phyloP scores from a whole-genome alignment of 2,113 vertebrate species.

The Notiomystis cincta region DNA sequence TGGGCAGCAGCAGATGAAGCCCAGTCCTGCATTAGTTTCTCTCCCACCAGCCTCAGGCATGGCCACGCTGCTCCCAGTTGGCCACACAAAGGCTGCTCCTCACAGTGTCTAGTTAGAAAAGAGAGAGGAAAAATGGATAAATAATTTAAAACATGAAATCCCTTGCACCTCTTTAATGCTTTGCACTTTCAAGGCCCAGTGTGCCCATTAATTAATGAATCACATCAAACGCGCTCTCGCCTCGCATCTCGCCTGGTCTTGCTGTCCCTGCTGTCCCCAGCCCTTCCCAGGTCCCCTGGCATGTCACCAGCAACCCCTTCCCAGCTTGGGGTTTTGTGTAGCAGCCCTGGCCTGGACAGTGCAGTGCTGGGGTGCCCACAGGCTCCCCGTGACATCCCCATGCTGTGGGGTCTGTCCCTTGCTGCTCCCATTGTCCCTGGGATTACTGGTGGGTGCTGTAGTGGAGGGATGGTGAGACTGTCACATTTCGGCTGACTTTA shows the following conservation, averaged over 20 bases:
- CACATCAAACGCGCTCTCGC: background rate
- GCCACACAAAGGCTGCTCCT: background rate
- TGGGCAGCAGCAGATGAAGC: background rate
- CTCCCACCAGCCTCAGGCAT: fast-evolving
- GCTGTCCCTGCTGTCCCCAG: background rate
- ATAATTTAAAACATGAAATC: constrained; percentile 34
- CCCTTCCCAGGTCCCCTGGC: background rate
- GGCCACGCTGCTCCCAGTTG: fast-evolving
- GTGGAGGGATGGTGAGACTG: background rate
- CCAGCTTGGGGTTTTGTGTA: background rate
- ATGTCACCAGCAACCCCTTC: background rate
- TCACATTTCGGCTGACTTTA: background rate
- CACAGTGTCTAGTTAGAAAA: background rate
- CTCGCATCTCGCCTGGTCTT: fast-evolving
- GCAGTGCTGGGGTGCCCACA: background rate
- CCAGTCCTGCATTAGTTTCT: background rate
- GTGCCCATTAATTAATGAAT: constrained; percentile 20
- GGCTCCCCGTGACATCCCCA: background rate
- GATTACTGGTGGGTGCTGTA: background rate
- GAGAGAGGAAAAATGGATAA: background rate
- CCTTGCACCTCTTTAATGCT: constrained; percentile 25
- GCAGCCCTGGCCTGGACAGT: background rate
- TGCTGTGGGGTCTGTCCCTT: background rate
- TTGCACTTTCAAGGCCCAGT: background rate
- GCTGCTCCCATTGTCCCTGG: background rate